Base-by-base conservation (phyloP, 1,140 invertebrate species). In the Acyrthosiphon pisum region DNA sequence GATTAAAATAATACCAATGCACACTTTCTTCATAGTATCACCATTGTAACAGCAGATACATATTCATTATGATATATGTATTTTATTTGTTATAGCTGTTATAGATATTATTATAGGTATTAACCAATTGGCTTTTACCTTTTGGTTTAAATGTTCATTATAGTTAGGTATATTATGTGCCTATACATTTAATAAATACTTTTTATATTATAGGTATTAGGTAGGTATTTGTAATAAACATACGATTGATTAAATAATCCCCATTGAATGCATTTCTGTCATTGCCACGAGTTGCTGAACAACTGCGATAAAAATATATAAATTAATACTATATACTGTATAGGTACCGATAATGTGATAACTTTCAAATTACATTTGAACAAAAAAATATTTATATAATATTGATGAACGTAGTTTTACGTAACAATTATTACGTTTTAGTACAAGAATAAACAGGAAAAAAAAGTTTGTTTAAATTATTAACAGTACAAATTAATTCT, bases 331-430 rank as follows among this genome's bases (percentile, higher is more conserved):
- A 30, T 14, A 18, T n/a, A 76, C 14, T 18, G 14, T 84, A 14
- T 84, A 84, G 30, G 30, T 84, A 76, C 14, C n/a, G 8, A 23
- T 89, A 53, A 37, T n/a, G 22, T 23, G 8, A 48, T 88, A 88
- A 88, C 86, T 88, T 88, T 88, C 86, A 88, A 88, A 88, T 48
- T 18, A n/a, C 46, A 46, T 48, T 87, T 2, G 11, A n/a, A 46
- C 30, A n/a, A 46, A 88, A 86, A 88, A 50, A 86, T 30, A 86
- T 86, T 84, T 87, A 87, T 87, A 87, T 87, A 48, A 48, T 35
- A 87, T 87, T 48, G 86, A 48, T n/a, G 30, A 50, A 87, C 44
- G 44, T 0, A 87, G 46, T 48, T 22, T 48, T 48, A 87, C 44
- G 86, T 87, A 87, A 87, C 30, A 48, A 87, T 48, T 76, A 41